Conservation (phyloP, 2,888 invertebrate species). For the Brenthis ino region DNA sequence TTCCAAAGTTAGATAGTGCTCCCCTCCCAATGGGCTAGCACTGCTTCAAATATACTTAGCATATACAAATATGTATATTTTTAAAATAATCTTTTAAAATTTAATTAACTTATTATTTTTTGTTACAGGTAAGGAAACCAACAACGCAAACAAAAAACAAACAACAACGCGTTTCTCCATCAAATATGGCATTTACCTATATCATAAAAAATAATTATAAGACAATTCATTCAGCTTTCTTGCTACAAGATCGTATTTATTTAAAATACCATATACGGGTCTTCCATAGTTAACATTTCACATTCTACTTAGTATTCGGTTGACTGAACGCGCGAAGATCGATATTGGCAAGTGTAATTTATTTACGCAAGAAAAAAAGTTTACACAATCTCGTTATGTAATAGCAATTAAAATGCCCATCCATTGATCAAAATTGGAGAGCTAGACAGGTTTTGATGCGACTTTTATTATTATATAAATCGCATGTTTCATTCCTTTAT, state of each 20-base stretch:
- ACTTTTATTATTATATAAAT: conserved; percentile 14
- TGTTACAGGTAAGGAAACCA: conserved; percentile 43
- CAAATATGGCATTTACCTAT: too few species aligned
- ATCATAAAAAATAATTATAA: too few species aligned
- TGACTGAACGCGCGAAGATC: conserved; percentile 19
- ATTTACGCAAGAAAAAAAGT: conserved; percentile 33
- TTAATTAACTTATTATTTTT: conserved; percentile 22
- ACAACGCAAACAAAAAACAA: too few species aligned
- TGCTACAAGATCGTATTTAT: background rate
- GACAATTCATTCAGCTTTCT: too few species aligned
- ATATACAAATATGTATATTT: background rate
- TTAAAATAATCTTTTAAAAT: background rate
- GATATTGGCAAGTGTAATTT: conserved; percentile 36
- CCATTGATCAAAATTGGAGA: conserved; percentile 16
- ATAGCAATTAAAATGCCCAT: conserved; percentile 10
- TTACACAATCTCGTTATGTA: conserved; percentile 25
- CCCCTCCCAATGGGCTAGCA: too few species aligned
- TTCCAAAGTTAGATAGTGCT: too few species aligned
- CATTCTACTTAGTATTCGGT: conserved; percentile 14
- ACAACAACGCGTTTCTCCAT: too few species aligned
- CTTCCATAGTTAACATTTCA: too few species aligned
- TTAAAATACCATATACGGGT: background rate
- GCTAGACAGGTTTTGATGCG: conserved; percentile 19
- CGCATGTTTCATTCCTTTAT: background rate
- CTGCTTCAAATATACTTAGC: too few species aligned